Base-by-base conservation (phyloP, 2,888 invertebrate genomes). In the Nemotelus nigrinus region DNA sequence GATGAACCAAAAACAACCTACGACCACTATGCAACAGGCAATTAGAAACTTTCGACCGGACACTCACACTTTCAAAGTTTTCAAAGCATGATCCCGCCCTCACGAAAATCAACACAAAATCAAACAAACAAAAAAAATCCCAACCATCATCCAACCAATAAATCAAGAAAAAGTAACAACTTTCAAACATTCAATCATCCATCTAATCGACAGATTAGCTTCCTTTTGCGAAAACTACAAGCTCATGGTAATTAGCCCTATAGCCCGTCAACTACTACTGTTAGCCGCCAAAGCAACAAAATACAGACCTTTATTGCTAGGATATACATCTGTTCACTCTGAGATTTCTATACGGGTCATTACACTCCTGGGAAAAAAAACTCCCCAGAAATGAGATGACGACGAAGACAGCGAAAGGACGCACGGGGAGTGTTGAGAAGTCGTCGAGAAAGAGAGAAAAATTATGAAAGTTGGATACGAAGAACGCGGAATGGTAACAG, bases 331-430 rank as follows among this genome's bases (percentile, higher is more conserved):
- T 25, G 25, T 25, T 25, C 25, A 25, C 25, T 25, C 25, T 25
- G 25, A 55, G 6, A 71, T 71, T 25, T 43, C 55, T 25, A 41
- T 71, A 55, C 41, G 57, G 25, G 55, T 71, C 71, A 71, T 71
- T 55, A 71, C 50, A 71, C 57, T 55, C 71, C 10, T 53, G 25
- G 43, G 53, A 43, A 43, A 55, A 53, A 68, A 7, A n/a, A 6
- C 7, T 8, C 43, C 43, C 41, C 39, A 5, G 41, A 63, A 39
- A 57, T 5, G 25, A 25, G 25, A 10, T 4, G 3, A 57, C 10
- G 57, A n/a, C 25, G 25, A 10, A 25, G 25, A 25, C 25, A 25
- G 25, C 25, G 25, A 25, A 25, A 25, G 25, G 25, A 25, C 25
- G 25, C 25, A 25, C 25, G 25, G 25, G 25, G 25, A 25, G 25